Percentiles rank a stretch among this genome's conserved stretches.
These are phyloP conservation scores for Luperina nickerlii DNA, from an alignment of 2,888 invertebrate species.

Conservation along the genomic window DNA sequence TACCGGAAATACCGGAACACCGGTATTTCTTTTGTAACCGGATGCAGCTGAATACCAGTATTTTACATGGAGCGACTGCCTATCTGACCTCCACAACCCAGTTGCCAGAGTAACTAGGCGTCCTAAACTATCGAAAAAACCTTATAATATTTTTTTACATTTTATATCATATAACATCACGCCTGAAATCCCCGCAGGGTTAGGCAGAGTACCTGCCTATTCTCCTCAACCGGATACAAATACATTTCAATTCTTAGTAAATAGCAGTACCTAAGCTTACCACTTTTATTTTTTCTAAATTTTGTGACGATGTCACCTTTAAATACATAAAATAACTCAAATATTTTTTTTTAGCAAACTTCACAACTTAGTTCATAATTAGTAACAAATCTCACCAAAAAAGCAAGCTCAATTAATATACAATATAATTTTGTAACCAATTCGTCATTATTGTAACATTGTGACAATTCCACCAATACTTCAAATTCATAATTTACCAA, in stretches of 20 bases:
- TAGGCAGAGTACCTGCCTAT: not conserved
- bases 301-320: slow-evolving; percentile 36
- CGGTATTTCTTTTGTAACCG: not conserved
- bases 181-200: not conserved
- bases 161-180: not conserved
- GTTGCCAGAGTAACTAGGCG: not conserved
- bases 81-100: not conserved
- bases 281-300: slow-evolving; percentile 12
- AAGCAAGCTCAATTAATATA: slow-evolving; percentile 53
- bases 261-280: slow-evolving; percentile 33
- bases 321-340: slow-evolving; percentile 41
- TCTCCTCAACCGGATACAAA: not conserved
- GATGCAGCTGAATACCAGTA: not conserved
- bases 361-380: slow-evolving; percentile 56
- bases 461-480: slow-evolving; percentile 3
- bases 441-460: slow-evolving; percentile 11
- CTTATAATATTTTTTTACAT: not conserved
- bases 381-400: slow-evolving; percentile 61
- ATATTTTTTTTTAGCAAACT: slow-evolving; percentile 48
- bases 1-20: slow-evolving; percentile 6
- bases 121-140: slow-evolving; percentile 11
- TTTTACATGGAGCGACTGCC: slow-evolving; percentile 3
- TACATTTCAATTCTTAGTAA: not conserved
- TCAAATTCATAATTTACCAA: slow-evolving; percentile 11
- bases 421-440: slow-evolving; percentile 35